Evolutionary conservation across 2,113 vertebrate species (phyloP).

Genomic region (Odontesthes bonariensis): DNA sequence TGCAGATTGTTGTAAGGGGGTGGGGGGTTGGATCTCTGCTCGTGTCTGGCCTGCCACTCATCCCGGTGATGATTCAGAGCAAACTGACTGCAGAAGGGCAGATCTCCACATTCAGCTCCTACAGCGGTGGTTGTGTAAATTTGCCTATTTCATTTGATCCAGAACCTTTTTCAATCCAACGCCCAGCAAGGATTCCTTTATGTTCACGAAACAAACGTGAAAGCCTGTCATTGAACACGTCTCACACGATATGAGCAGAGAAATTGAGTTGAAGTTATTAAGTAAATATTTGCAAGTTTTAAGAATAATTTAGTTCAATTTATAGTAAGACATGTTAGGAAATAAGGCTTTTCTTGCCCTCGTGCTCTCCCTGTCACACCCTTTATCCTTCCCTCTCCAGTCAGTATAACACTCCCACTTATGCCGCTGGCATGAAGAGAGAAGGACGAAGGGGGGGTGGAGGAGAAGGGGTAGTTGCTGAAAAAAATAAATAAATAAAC

Average conservation of each 20-base stretch:
- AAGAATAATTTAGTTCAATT: neutral
- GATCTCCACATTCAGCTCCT: conserved; percentile 38
- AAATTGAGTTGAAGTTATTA: neutral
- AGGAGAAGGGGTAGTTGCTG: neutral
- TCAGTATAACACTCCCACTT: conserved; percentile 41
- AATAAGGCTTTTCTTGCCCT: conserved; percentile 3
- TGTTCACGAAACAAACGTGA: neutral
- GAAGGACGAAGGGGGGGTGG: neutral
- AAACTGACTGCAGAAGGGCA: conserved; percentile 11
- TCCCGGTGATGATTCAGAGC: conserved; percentile 13
- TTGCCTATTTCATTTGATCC: neutral
- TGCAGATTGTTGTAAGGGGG: neutral
- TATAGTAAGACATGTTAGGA: too few relatives aligned
- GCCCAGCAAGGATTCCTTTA: neutral
- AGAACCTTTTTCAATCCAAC: too few relatives aligned
- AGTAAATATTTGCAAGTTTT: neutral
- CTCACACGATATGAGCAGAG: neutral
- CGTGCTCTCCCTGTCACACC: conserved; percentile 40
- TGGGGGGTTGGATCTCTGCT: conserved; percentile 1
- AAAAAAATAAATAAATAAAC: neutral
- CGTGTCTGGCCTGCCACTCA: conserved; percentile 40
- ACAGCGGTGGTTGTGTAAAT: neutral
- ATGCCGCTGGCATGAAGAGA: conserved; percentile 55
- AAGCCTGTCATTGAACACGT: neutral
- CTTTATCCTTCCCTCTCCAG: conserved; percentile 50